These are phyloP conservation scores for Eristalis intricaria DNA, from an alignment of 2,888 invertebrate species.

Conservation along the genomic window DNA sequence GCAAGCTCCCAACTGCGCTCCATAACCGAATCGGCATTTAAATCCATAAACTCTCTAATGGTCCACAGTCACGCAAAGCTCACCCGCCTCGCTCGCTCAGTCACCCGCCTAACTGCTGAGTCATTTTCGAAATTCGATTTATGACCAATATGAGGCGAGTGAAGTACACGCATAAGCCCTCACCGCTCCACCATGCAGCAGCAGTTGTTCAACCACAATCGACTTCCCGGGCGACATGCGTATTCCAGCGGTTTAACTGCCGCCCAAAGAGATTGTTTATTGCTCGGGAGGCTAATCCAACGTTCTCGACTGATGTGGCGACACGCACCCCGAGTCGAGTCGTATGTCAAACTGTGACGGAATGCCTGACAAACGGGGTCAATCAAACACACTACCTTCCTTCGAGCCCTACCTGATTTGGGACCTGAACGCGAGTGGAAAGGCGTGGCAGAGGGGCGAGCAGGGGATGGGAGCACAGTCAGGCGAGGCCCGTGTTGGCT, in stretches of 20 bases:
- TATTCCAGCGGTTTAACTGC: not conserved
- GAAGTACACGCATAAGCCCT: not conserved
- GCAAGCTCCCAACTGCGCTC: not conserved
- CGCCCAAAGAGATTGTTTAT: not conserved
- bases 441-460: not conserved
- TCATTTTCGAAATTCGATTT: not conserved
- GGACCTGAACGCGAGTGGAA: not conserved
- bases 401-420: not conserved
- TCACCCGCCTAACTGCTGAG: not conserved
- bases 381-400: slow-evolving; percentile 22
- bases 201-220: not conserved
- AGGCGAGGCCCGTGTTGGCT: not conserved
- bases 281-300: slow-evolving; percentile 24
- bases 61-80: not conserved
- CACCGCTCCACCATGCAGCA: not conserved
- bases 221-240: slow-evolving; percentile 23
- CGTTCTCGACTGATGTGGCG: slow-evolving; percentile 10
- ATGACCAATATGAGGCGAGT: not conserved
- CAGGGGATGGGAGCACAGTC: no score
- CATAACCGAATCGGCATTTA: not conserved
- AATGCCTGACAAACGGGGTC: slow-evolving; percentile 46
- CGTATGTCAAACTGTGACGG: slow-evolving; percentile 49
- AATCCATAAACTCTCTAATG: not conserved
- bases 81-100: not conserved
- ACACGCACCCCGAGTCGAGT: slow-evolving; percentile 20